These are phyloP conservation scores for Thereva unica DNA, from an alignment of 2,888 invertebrate species.

Conservation along the genomic window DNA sequence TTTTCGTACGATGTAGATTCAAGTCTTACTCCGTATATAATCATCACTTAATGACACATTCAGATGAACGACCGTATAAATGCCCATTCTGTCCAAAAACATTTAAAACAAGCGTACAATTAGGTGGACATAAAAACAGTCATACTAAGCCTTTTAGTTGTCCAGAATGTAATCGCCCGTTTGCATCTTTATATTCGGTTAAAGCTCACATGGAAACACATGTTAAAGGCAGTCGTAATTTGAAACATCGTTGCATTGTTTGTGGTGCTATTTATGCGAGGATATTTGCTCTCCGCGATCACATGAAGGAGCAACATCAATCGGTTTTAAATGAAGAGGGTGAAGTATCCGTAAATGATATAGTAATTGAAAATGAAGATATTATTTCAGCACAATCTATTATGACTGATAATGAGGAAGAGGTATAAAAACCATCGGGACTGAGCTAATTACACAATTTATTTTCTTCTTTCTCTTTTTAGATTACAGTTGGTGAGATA, in stretches of 20 bases:
- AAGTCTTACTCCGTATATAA: constrained; percentile 80
- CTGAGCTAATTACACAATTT: constrained; percentile 6
- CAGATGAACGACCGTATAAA: constrained; percentile 74
- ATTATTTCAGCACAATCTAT: constrained; percentile 49
- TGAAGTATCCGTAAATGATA: constrained; percentile 1
- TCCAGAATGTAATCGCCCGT: constrained; percentile 75
- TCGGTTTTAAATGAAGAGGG: constrained; percentile 38
- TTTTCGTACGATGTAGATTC: constrained; percentile 60
- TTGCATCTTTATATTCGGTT: constrained; percentile 77
- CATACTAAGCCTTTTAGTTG: constrained; percentile 81
- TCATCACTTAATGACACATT: constrained; percentile 76
- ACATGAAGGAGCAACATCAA: constrained; percentile 69
- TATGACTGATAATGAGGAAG: constrained; percentile 49
- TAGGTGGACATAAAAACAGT: constrained; percentile 79
- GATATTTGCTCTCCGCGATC: constrained; percentile 74
- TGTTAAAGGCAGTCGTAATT: constrained; percentile 66
- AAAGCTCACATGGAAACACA: constrained; percentile 77
- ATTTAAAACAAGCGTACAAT: constrained; percentile 78
- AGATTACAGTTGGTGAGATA: constrained; percentile 52
- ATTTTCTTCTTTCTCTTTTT: constrained; percentile 29
- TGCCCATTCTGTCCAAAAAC: constrained; percentile 78
- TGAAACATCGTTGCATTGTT: constrained; percentile 69
- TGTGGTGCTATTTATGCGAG: constrained; percentile 80
- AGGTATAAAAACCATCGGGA: constrained; percentile 42
- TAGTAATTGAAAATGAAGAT: constrained; percentile 45